Base-by-base conservation (phyloP, 92 coral and sea anemone species). In the Anthopleura xanthogrammica region DNA sequence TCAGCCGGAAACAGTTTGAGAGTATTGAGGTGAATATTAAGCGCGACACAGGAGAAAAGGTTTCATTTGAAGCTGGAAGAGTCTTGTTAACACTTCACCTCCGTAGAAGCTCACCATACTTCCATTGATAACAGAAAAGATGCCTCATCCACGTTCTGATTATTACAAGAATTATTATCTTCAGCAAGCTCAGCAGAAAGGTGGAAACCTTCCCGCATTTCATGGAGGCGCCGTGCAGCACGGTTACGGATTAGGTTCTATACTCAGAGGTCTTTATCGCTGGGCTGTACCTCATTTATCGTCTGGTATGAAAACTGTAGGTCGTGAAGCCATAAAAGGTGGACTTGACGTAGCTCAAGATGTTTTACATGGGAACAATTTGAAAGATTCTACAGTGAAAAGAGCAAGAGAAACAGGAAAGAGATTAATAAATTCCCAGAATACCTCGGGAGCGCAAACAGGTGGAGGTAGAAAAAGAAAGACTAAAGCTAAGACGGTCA, bases 21-120 rank as follows among this genome's bases (percentile, higher is more conserved):
- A 83, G 77, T 13, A 84, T 87, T 48, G 83, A 87, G 62, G 77
- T 88, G 39, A 85, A 77, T 90, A 87, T 90, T 87, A 90, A 88
- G 84, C 85, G 80, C 56, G 93, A 87, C 87, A 87, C 90, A 75
- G 88, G 85, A 16, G 78, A 73, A 24, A 80, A 23, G 9, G 84
- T 82, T 39, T 89, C 93, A 90, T 87, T 87, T 76, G 90, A 86
- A 72, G 68, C 75, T 76, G 89, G 92, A 36, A 56, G 79, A 77
- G 76, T 86, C 71, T 14, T 86, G 57, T 8, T 81, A 2, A 81
- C 85, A 81, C 65, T 81, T 22, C 85, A 81, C 68, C 54, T 81
- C 41, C 77, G 85, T 5, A 46, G 60, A 77, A 60, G 11, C 46
- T 73, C 64, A 12, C 80, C 86, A 22, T 84, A 64, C 48, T 84